Conservation (phyloP, 2,797 vertebrate species). For the Cyclura pinguis region DNA sequence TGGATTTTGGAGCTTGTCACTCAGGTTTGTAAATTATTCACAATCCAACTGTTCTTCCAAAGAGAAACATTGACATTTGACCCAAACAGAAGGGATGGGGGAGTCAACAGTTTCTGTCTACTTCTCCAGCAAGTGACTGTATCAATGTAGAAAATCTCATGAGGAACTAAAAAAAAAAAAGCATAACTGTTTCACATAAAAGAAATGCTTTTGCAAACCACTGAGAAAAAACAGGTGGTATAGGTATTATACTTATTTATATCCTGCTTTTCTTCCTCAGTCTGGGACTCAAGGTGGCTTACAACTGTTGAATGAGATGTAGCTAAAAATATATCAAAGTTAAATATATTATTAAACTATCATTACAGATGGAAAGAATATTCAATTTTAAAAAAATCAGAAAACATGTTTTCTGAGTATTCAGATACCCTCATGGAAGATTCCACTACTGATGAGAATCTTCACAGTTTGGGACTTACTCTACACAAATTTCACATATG, state of each 20-base stretch:
- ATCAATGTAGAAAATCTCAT: background rate
- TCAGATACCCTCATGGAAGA: too few species aligned
- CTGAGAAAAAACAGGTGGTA: background rate
- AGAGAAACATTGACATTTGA: background rate
- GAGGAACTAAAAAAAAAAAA: too few species aligned
- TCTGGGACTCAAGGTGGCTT: too few species aligned
- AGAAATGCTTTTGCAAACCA: background rate
- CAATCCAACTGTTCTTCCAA: conserved; percentile 67
- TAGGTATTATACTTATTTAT: background rate
- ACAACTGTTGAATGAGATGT: too few species aligned
- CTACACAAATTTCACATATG: too few species aligned
- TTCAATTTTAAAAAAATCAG: too few species aligned
- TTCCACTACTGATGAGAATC: too few species aligned
- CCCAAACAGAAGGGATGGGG: background rate
- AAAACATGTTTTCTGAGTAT: too few species aligned
- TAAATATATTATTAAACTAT: too few species aligned
- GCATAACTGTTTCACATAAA: background rate
- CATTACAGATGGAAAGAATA: too few species aligned
- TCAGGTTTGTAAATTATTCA: conserved; percentile 72
- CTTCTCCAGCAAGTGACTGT: background rate
- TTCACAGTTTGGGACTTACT: too few species aligned
- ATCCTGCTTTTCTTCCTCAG: background rate
- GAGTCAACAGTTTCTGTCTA: background rate
- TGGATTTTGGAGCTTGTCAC: conserved; percentile 34
- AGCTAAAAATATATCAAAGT: too few species aligned